Evolutionary conservation across 2,888 invertebrate species (phyloP), one percentile per base, ranked within the genome.

Genomic region (Tetheella fluctuosa): DNA sequence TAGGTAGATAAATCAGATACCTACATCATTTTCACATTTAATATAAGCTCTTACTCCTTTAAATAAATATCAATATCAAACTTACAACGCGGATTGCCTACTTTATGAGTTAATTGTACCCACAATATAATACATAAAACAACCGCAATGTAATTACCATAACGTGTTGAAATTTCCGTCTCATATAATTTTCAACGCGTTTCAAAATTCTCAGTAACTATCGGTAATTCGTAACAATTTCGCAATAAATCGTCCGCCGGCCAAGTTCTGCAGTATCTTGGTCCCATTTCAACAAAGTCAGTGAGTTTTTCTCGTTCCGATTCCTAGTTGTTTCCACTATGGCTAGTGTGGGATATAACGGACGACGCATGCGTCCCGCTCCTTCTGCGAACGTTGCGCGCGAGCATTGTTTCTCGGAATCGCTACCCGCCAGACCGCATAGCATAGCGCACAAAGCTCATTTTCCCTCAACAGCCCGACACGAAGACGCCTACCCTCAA

Each of bases 341-440:
- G 77, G 80, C 71, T 72, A 76, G 77, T 66, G 69, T 72, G 79
- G 79, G 77, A 76, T 81, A 78, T 91, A 91, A 91, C 91, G 91
- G 91, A 73, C 77, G 74, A 64, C 74, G 76, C 73, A 71, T 75
- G 76, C 81, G 77, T 80, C 84, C 90, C 89, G 90, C 88, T 90
- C 89, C 83, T 91, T 92, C 90, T 84, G 81, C 86, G 91, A 91
- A 91, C 77, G 79, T 80, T 80, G 83, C 80, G 69, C 71, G 74
- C 79, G 79, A 80, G 81, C 83, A 90, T 93, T 92, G 91, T 91
- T 92, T 93, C 91, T 91, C 52, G 76, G 92, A 93, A 92, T 76
- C 80, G 79, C 82, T 77, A 84, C 87, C 79, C 78, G 83, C 80
- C 81, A 71, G 81, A 86, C 89, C 77, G 77, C 91, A 91, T 90